These are phyloP conservation scores for Buteo buteo DNA, from an alignment of 2,113 vertebrate species.

Conservation along the genomic window DNA sequence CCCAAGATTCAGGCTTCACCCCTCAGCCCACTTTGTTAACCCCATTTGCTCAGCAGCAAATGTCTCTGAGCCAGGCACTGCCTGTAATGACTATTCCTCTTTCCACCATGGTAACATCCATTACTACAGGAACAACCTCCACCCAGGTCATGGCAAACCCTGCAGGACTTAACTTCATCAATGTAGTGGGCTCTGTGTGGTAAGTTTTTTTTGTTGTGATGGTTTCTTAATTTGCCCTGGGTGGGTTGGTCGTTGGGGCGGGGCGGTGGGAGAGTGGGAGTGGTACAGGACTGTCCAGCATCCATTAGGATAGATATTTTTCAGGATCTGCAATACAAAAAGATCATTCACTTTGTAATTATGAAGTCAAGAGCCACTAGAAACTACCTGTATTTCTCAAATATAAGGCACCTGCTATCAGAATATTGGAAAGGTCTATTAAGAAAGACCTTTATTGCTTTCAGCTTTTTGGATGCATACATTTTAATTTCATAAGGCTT, in stretches of 20 bases:
- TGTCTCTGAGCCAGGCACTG: conserved; percentile 88
- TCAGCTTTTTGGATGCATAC: not conserved
- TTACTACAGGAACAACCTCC: conserved; percentile 89
- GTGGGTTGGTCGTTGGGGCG: not conserved
- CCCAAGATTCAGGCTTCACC: conserved; percentile 83
- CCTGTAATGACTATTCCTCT: conserved; percentile 97
- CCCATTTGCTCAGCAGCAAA: conserved; percentile 92
- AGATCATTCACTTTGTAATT: not conserved
- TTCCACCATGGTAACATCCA: conserved; percentile 92
- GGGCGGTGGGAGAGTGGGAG: not conserved
- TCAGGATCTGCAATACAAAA: not conserved
- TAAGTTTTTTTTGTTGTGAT: conserved; percentile 68
- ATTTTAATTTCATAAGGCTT: not conserved
- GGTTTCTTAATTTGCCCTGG: not conserved
- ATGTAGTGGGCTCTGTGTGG: conserved; percentile 94
- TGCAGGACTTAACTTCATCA: conserved; percentile 94
- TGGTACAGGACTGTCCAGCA: not conserved
- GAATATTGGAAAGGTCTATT: not conserved
- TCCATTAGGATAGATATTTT: not conserved
- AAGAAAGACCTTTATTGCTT: not conserved
- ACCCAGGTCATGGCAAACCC: conserved; percentile 92
- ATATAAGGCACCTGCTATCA: not conserved
- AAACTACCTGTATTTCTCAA: not conserved
- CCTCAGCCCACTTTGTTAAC: conserved; percentile 87
- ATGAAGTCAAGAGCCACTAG: not conserved